Percentiles rank a stretch among this genome's conserved stretches.
These are phyloP conservation scores for Rhizomys pruinosus DNA, from an alignment of 2,113 vertebrate genomes.

Conservation along the genomic window DNA sequence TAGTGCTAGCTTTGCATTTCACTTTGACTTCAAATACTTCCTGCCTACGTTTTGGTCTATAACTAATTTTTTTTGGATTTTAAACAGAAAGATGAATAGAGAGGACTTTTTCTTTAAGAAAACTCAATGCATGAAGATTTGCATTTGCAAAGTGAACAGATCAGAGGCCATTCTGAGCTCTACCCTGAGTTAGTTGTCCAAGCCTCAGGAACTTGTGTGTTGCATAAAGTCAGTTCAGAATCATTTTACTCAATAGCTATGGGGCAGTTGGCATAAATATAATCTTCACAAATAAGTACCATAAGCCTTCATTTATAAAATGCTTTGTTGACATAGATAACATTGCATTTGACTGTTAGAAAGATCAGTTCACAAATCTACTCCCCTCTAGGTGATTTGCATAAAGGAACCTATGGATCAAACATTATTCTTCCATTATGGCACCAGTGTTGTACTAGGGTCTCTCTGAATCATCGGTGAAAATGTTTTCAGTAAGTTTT, in stretches of 20 bases:
- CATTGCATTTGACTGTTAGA: background rate
- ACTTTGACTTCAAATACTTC: background rate
- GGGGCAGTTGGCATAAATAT: background rate
- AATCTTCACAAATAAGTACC: background rate
- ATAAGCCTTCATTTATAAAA: background rate
- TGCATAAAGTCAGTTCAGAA: background rate
- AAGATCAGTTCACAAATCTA: background rate
- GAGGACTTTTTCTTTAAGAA: background rate
- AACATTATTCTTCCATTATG: background rate
- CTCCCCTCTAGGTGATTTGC: background rate
- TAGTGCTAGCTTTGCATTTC: background rate
- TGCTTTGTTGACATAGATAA: background rate
- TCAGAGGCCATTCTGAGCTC: background rate
- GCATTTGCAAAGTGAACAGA: conserved; percentile 22
- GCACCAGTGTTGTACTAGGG: background rate
- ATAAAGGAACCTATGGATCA: background rate
- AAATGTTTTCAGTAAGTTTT: background rate
- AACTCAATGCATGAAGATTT: background rate
- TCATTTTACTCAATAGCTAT: background rate
- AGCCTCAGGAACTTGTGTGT: background rate
- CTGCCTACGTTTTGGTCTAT: background rate
- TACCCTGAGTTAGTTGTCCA: background rate
- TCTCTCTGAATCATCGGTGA: background rate
- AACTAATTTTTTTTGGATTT: conserved; percentile 8
- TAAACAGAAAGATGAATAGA: conserved; percentile 30